Base-by-base conservation (phyloP, 2,797 vertebrate species). In the Varecia variegata region DNA sequence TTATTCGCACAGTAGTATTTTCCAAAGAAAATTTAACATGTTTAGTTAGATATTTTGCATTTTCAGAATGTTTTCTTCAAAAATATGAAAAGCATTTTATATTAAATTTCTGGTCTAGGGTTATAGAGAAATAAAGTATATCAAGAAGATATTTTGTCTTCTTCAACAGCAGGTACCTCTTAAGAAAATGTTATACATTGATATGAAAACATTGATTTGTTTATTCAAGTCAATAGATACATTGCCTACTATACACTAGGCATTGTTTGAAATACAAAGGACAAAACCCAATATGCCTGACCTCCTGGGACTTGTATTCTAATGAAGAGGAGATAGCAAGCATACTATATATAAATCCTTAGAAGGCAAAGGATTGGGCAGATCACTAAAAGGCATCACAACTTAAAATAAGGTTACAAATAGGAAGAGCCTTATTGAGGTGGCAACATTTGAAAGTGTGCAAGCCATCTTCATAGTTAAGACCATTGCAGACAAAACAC, bases 31-130 rank as follows among this genome's bases (percentile, higher is more conserved):
- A 25, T 58, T 92, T 67, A 43, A 47, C 21, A 95, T 14, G 81
- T 68, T 94, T 45, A 68, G 12, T 94, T 45, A 68, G 12, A 20
- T 77, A 14, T 80, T 96, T 62, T 94, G 2, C 62, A 81, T 43
- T 94, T 96, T 93, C 81, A 94, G 50, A 79, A 93, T 79, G 4
- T 18, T 84, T 96, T 81, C 70, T 62, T 80, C 73, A 8, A 68
- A 86, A 92, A 79, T 70, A 77, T 25, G 17, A 50, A 82, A 85
- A 77, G n/a, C 20, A 71, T 80, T 76, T 90, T 74, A 79, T 43
- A 58, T 7, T 74, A 74, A 96, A 81, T 21, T 86, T 95, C 15
- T 50, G 35, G 45, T 71, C 17, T 45, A 56, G 13, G 52, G 32
- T 68, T 82, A 56, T 20, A 54, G 65, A 94, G 40, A 76, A 67